These are phyloP conservation scores for Nymphalis urticae DNA, from an alignment of 2,888 invertebrate species.

Conservation along the genomic window DNA sequence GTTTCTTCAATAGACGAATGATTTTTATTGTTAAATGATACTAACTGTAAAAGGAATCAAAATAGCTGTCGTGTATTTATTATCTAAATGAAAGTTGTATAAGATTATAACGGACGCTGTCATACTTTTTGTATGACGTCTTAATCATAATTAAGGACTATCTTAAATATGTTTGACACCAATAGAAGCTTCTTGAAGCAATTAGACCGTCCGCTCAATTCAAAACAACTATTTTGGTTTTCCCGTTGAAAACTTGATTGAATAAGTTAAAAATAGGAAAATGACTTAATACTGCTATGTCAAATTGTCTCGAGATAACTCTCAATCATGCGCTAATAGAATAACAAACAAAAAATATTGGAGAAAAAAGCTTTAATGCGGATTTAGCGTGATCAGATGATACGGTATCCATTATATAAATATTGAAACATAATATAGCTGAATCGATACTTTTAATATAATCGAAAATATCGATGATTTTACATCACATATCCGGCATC, in stretches of 20 bases:
- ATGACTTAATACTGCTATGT: constrained; percentile 67
- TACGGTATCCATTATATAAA: constrained; percentile 67
- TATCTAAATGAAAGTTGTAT: not conserved
- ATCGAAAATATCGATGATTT: constrained; percentile 47
- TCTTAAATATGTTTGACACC: constrained; percentile 25
- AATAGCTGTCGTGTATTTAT: not conserved
- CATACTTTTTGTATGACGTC: not conserved
- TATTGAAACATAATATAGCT: constrained; percentile 64
- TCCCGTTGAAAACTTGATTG: constrained; percentile 54
- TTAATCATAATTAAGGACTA: not conserved
- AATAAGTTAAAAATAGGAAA: constrained; percentile 69
- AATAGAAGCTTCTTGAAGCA: constrained; percentile 39
- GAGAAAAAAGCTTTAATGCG: constrained; percentile 67
- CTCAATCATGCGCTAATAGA: constrained; percentile 77
- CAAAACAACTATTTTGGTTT: constrained; percentile 57
- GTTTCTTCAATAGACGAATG: constrained; percentile 45
- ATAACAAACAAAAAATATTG: constrained; percentile 69
- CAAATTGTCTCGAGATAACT: constrained; percentile 74
- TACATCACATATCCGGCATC: constrained; percentile 39
- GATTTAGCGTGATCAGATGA: constrained; percentile 72
- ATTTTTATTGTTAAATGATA: not conserved
- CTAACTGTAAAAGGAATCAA: not conserved
- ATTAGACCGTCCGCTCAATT: constrained; percentile 49
- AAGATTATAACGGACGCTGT: not conserved
- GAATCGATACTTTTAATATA: constrained; percentile 43